These are phyloP conservation scores for Andrena minutula DNA, from an alignment of 2,888 invertebrate genomes.

Conservation along the genomic window DNA sequence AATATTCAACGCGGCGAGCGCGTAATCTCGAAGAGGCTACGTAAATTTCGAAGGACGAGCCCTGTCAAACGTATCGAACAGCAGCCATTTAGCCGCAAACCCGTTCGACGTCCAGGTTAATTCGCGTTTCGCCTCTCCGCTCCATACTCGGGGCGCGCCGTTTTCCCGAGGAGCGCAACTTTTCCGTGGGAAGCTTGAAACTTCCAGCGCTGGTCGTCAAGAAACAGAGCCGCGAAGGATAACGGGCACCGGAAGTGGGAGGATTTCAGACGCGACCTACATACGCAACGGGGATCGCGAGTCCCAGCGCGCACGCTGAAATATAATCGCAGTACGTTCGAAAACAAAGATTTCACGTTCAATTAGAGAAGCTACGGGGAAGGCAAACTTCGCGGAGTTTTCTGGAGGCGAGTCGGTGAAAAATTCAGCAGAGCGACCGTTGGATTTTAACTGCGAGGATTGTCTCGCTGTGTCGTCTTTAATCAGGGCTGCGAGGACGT, in stretches of 20 bases:
- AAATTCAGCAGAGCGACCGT: background rate
- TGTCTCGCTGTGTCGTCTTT: constrained; percentile 6
- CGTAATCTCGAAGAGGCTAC: constrained; percentile 61
- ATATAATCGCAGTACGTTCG: constrained; percentile 20
- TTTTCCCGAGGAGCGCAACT: background rate
- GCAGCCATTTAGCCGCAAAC: background rate
- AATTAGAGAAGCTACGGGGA: constrained; percentile 12
- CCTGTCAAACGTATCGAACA: constrained; percentile 9
- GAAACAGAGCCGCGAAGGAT: constrained; percentile 7
- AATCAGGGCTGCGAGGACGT: background rate
- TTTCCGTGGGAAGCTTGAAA: constrained; percentile 24
- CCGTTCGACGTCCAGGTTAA: background rate
- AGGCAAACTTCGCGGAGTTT: background rate
- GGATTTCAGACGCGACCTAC: constrained; percentile 30
- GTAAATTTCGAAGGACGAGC: constrained; percentile 52
- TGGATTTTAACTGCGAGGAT: background rate
- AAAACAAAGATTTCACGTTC: constrained; percentile 16
- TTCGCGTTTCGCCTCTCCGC: background rate
- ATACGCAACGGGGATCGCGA: constrained; percentile 19
- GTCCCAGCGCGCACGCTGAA: background rate
- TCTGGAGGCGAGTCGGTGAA: background rate
- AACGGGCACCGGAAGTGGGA: constrained; percentile 10
- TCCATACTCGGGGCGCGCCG: background rate
- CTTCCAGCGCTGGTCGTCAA: constrained; percentile 15
- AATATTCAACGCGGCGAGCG: constrained; percentile 68